These are phyloP conservation scores for Telenomus remus DNA, from an alignment of 1,140 invertebrate genomes.

Conservation along the genomic window DNA sequence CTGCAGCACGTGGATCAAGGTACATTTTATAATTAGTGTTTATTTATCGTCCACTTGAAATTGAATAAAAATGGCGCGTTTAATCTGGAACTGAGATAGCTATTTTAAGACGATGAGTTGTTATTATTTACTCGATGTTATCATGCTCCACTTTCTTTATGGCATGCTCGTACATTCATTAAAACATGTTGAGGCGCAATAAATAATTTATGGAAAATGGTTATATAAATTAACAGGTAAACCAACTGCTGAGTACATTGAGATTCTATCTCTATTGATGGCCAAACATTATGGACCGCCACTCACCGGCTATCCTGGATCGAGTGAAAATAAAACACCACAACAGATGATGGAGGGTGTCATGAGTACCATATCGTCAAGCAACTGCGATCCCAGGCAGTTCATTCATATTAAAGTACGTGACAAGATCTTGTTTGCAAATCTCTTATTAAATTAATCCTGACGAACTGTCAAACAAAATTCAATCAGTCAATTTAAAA, in stretches of 20 bases:
- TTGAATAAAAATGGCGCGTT: too few species aligned
- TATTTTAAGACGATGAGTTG: too few species aligned
- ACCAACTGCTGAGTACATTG: slow-evolving; percentile 70
- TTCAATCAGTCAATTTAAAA: too few species aligned
- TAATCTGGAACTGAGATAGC: too few species aligned
- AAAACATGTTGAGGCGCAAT: not conserved
- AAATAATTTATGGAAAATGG: too few species aligned
- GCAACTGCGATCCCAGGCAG: slow-evolving; percentile 66
- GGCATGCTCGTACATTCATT: not conserved
- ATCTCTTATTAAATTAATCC: not conserved
- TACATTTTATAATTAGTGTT: slow-evolving; percentile 27
- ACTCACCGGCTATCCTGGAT: slow-evolving; percentile 67
- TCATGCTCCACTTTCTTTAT: slow-evolving; percentile 2
- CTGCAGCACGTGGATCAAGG: slow-evolving; percentile 71
- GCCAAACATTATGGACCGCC: slow-evolving; percentile 70
- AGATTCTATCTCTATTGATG: slow-evolving; percentile 69
- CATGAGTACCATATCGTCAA: slow-evolving; percentile 67
- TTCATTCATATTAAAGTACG: slow-evolving; percentile 72
- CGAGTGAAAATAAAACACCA: slow-evolving; percentile 66
- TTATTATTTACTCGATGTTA: too few species aligned
- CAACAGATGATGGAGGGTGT: slow-evolving; percentile 73
- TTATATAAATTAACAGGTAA: slow-evolving; percentile 60
- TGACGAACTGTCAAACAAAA: too few species aligned
- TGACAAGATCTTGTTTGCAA: not conserved
- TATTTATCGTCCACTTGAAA: not conserved